phyloP scores from a whole-genome alignment of 2,797 vertebrate genomes.

The Coccyzus lansbergi region DNA sequence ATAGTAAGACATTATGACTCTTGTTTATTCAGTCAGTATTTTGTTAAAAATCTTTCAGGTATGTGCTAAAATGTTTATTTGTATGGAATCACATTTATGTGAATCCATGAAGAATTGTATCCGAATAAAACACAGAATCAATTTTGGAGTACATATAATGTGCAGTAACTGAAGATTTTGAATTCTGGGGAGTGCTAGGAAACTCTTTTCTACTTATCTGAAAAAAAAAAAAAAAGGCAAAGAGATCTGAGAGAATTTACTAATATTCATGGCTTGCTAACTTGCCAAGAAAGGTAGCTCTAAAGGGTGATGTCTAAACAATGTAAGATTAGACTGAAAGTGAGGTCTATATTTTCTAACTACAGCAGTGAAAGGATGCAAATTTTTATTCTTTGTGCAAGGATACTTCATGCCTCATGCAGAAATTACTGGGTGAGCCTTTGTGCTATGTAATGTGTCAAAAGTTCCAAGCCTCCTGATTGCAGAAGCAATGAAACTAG shows the following conservation, averaged over 20 bases:
- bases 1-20: neutral
- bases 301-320: neutral
- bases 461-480: neutral
- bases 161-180: neutral
- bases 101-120: neutral
- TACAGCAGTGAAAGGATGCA: neutral
- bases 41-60: neutral
- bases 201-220: neutral
- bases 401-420: neutral
- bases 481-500: fast-evolving
- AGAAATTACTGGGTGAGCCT: neutral
- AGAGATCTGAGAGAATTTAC: neutral
- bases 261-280: neutral
- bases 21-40: neutral
- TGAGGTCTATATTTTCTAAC: neutral
- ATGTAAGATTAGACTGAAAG: neutral
- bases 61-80: neutral
- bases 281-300: neutral
- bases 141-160: neutral
- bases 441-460: neutral
- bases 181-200: neutral
- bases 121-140: neutral
- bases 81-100: neutral
- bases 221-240: neutral
- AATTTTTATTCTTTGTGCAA: neutral